Conservation (phyloP, 1,140 invertebrate species). For the Drosophila micromelanica region DNA sequence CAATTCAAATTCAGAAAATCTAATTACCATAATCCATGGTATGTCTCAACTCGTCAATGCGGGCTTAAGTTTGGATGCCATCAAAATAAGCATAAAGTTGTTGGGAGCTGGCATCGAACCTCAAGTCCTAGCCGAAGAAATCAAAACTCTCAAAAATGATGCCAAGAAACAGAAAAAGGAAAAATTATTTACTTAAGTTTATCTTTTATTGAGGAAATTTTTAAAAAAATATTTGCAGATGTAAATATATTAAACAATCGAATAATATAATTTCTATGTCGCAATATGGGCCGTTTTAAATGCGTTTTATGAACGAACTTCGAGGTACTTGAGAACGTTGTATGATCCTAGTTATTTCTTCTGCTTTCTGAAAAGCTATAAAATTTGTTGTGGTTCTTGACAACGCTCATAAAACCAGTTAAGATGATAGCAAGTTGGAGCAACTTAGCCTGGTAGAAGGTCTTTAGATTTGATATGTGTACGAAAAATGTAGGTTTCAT, state of each 20-base stretch:
- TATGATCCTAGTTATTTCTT: background rate
- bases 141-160: conserved; percentile 18
- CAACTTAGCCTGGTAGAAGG: conserved; percentile 72
- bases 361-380: background rate
- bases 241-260: conserved; percentile 14
- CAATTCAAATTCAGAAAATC: background rate
- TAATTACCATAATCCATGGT: conserved; percentile 1
- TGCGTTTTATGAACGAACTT: too few species aligned
- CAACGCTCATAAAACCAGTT: conserved; percentile 49
- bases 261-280: background rate
- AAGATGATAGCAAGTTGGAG: conserved; percentile 66
- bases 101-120: conserved; percentile 19
- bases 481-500: background rate
- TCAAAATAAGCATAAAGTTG: conserved; percentile 29
- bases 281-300: background rate
- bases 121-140: background rate
- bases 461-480: conserved; percentile 33
- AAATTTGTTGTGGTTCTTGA: conserved; percentile 35
- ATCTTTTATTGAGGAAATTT: too few species aligned
- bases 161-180: background rate
- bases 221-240: background rate
- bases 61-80: conserved; percentile 25
- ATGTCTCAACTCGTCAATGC: conserved; percentile 33
- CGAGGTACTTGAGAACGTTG: background rate
- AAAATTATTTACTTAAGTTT: background rate